These are phyloP conservation scores for Phrynocephalus forsythii DNA, from an alignment of 2,797 vertebrate genomes.

Conservation along the genomic window DNA sequence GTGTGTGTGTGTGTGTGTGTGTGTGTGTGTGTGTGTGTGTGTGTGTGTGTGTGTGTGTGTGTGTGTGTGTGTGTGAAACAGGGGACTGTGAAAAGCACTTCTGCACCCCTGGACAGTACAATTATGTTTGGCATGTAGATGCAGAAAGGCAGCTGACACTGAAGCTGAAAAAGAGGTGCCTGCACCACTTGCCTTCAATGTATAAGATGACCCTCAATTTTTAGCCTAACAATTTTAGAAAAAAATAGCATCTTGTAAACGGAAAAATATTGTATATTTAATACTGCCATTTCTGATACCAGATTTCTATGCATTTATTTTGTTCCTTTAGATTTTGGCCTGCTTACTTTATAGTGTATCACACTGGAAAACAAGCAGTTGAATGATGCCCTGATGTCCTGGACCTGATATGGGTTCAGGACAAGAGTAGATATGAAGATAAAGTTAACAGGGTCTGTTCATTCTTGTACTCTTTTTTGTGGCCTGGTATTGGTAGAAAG, in stretches of 20 bases:
- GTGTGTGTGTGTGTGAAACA: not conserved
- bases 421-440: not conserved
- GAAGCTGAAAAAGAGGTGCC: too few species aligned
- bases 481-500: not conserved
- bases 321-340: not conserved
- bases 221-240: too few species aligned
- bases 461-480: not conserved
- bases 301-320: not conserved
- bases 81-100: too few species aligned
- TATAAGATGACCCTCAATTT: too few species aligned
- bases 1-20: not conserved
- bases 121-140: too few species aligned
- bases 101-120: too few species aligned
- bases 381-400: not conserved
- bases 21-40: too few species aligned
- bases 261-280: not conserved
- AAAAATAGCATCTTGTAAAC: too few species aligned
- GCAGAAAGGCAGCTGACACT: too few species aligned
- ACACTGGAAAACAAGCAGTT: not conserved
- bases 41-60: too few species aligned
- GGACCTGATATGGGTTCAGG: not conserved
- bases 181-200: too few species aligned
- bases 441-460: not conserved
- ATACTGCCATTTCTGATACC: not conserved
- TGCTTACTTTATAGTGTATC: not conserved